Percentiles rank a stretch among this genome's conserved stretches.
These are phyloP conservation scores for Amphibalanus amphitrite DNA, from an alignment of 1,140 invertebrate genomes.

Conservation along the genomic window DNA sequence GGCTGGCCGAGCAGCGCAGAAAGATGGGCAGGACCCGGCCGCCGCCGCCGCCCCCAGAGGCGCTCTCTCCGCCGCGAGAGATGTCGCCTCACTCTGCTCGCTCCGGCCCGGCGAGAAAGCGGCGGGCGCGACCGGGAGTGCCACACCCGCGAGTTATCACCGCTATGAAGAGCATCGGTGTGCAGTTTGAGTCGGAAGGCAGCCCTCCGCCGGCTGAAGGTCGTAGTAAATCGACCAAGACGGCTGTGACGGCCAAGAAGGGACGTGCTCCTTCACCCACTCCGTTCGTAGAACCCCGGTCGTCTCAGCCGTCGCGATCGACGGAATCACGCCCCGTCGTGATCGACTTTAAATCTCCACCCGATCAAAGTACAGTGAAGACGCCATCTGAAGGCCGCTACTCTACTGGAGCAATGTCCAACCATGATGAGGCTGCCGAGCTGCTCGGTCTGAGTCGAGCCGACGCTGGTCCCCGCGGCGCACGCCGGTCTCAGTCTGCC, in stretches of 20 bases:
- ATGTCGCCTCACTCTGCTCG: background rate
- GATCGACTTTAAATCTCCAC: no score
- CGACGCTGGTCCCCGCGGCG: no score
- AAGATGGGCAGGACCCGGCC: background rate
- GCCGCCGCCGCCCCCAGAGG: background rate
- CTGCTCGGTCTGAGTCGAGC: no score
- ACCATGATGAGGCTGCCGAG: no score
- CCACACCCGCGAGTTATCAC: no score
- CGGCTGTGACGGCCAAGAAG: no score
- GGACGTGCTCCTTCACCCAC: no score
- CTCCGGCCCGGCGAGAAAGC: background rate
- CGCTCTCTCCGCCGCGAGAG: background rate
- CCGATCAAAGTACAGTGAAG: no score
- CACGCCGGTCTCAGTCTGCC: background rate
- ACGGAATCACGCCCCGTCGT: background rate
- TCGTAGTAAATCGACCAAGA: background rate
- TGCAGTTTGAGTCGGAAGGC: background rate
- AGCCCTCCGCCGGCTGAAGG: background rate
- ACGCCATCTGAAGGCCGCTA: no score
- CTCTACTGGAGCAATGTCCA: no score
- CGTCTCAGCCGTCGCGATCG: background rate
- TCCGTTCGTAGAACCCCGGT: background rate
- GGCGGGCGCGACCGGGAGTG: background rate
- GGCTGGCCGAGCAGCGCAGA: background rate
- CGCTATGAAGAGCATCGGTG: background rate